Percentiles rank a stretch among this genome's conserved stretches.
Conservation (phyloP, 2,113 vertebrate genomes). For the Microcebus murinus region DNA sequence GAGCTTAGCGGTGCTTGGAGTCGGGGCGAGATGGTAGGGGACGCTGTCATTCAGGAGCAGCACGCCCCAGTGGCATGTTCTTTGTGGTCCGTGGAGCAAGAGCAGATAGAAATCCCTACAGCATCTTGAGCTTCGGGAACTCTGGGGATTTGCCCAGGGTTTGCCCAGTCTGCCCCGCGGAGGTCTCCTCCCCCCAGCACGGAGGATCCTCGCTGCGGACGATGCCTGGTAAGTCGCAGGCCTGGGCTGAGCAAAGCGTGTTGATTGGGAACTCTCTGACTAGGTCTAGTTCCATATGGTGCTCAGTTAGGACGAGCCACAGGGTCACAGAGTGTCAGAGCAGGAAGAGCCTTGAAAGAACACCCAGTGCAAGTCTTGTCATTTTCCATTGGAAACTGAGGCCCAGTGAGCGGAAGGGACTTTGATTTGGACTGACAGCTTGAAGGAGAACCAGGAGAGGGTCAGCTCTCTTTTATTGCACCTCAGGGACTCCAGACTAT, state of each 20-base stretch:
- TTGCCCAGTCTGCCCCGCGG: not conserved
- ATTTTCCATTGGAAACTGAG: not conserved
- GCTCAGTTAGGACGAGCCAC: not conserved
- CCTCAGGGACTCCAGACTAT: not conserved
- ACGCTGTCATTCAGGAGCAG: not conserved
- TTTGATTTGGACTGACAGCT: not conserved
- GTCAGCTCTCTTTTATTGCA: not conserved
- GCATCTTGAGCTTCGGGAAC: not conserved
- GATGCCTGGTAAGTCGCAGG: not conserved
- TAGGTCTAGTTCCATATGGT: not conserved
- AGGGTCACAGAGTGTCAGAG: not conserved
- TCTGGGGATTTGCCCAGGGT: not conserved
- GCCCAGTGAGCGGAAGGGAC: not conserved
- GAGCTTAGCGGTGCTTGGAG: not conserved
- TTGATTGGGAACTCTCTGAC: not conserved
- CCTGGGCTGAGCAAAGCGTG: not conserved
- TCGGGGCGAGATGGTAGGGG: not conserved
- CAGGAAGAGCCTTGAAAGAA: not conserved
- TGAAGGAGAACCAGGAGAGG: not conserved
- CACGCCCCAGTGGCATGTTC: not conserved
- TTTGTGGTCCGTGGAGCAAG: not conserved
- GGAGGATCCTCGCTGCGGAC: not conserved
- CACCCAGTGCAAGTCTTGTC: not conserved
- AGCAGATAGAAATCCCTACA: fast-evolving
- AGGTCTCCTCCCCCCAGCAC: not conserved